Evolutionary conservation across 1,140 invertebrate species (phyloP), one percentile per base, ranked within the genome.

Genomic region (Wiebesia pumilae): DNA sequence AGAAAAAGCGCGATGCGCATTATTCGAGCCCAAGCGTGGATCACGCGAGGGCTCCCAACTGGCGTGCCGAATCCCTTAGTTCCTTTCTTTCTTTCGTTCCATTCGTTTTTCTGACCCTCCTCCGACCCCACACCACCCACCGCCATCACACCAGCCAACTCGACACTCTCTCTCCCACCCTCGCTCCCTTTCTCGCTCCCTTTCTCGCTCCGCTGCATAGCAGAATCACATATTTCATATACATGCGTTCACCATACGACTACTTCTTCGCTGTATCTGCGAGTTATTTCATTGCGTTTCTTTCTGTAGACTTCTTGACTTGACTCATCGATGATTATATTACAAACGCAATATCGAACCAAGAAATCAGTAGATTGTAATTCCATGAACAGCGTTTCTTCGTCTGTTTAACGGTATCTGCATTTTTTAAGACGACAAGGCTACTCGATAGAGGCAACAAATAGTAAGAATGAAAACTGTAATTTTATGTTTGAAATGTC

Each of bases 21-120:
- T 43, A 58, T 62, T 27, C 80, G 58, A 80, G 82, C 77, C 87
- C 89, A 86, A 80, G 73, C 77, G 79, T n/a, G 27, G 30, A 88
- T 88, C 90, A 88, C 87, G 86, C 88, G 85, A 90, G 87, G 82
- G 14, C 47, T 86, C 85, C 87, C 91, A 92, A 93, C 90, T 91
- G 90, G 89, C 90, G 90, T 90, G 87, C 88, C 90, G 89, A 92
- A 92, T 92, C 89, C 87, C 71, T 78, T 35, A 2, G 43, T 35
- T 65, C 58, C 58, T 83, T 78, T 83, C 54, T 77, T 75, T 7
- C 47, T 65, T 58, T n/a, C 58, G 65, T 78, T 73, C 54, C 83
- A 43, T 71, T n/a, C 69, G 21, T 58, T 38, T 35, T 47, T 73
- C 40, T 12, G 30, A 51, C 7, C n/a, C 62, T 9, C 19, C 7